These are phyloP conservation scores for Ectobius pallidus DNA, from an alignment of 2,888 invertebrate species.

Conservation along the genomic window DNA sequence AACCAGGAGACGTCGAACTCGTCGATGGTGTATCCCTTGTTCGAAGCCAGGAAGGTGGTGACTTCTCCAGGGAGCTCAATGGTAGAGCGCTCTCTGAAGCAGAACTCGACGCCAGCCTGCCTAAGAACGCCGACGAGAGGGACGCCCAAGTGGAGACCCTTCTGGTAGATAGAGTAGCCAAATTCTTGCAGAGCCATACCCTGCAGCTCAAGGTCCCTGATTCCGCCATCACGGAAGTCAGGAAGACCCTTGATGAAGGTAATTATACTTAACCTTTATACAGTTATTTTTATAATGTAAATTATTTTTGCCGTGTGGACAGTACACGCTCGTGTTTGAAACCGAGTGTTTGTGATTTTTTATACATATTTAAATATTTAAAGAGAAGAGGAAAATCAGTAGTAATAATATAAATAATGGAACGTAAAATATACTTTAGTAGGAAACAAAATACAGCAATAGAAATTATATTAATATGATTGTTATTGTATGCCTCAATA, in stretches of 20 bases:
- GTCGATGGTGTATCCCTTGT: slow-evolving; percentile 65
- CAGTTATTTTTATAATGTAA: too few relatives aligned
- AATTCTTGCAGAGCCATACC: slow-evolving; percentile 78
- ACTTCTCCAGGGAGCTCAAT: slow-evolving; percentile 51
- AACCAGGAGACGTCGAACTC: slow-evolving; percentile 63
- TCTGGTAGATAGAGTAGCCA: slow-evolving; percentile 74
- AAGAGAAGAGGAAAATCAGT: too few relatives aligned
- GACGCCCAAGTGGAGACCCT: slow-evolving; percentile 76
- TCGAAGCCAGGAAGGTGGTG: slow-evolving; percentile 55
- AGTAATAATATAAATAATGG: too few relatives aligned
- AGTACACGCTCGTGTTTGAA: too few relatives aligned
- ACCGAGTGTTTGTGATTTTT: too few relatives aligned
- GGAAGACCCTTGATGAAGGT: slow-evolving; percentile 85
- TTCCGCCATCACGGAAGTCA: slow-evolving; percentile 72
- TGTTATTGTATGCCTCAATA: too few relatives aligned
- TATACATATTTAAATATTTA: too few relatives aligned
- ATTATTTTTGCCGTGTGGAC: too few relatives aligned
- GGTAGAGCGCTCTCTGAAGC: slow-evolving; percentile 52
- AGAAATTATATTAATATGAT: too few relatives aligned
- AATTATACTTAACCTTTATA: too few relatives aligned
- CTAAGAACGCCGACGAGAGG: slow-evolving; percentile 68
- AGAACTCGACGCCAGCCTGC: slow-evolving; percentile 58
- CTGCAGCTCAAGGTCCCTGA: slow-evolving; percentile 82
- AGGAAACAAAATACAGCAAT: too few relatives aligned
- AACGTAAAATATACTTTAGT: too few relatives aligned